Evolutionary conservation across 1,140 invertebrate species (phyloP).

Genomic region (Amphibalanus amphitrite): DNA sequence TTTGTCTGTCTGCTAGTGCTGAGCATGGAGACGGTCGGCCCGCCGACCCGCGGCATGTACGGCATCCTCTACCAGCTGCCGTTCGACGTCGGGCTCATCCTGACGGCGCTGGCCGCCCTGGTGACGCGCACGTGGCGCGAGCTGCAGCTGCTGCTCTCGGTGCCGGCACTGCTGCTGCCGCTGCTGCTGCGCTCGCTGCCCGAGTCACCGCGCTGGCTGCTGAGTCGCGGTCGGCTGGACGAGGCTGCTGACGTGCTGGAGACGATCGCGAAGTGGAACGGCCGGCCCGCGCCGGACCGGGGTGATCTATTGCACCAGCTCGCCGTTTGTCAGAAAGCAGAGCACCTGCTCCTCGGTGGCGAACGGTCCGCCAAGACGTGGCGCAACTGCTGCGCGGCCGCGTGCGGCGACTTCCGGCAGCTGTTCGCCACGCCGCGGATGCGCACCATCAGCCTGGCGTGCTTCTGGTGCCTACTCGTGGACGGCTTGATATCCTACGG

Average conservation of each 20-base stretch:
- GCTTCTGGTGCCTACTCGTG: neutral
- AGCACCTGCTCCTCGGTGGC: neutral
- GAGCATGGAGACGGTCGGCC: neutral
- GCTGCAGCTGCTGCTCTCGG: neutral
- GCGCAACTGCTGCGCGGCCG: neutral
- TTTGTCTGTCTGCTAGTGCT: neutral
- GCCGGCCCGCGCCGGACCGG: too few species aligned
- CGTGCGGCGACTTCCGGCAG: neutral
- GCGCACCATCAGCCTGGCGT: neutral
- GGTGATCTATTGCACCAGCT: neutral
- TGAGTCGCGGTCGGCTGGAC: neutral
- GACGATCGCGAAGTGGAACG: neutral
- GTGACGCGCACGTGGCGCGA: neutral
- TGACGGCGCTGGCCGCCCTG: neutral
- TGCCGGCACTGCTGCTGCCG: neutral
- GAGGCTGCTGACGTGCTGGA: neutral
- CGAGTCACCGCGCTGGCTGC: neutral
- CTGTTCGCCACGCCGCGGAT: neutral
- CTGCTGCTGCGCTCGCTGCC: neutral
- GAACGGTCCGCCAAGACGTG: too few species aligned
- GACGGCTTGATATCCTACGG: neutral
- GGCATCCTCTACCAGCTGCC: neutral
- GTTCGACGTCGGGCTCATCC: neutral
- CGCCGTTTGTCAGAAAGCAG: neutral
- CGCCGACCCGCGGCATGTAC: neutral